These are phyloP conservation scores for Hyposoter didymator DNA, from an alignment of 2,888 invertebrate species.

Conservation along the genomic window DNA sequence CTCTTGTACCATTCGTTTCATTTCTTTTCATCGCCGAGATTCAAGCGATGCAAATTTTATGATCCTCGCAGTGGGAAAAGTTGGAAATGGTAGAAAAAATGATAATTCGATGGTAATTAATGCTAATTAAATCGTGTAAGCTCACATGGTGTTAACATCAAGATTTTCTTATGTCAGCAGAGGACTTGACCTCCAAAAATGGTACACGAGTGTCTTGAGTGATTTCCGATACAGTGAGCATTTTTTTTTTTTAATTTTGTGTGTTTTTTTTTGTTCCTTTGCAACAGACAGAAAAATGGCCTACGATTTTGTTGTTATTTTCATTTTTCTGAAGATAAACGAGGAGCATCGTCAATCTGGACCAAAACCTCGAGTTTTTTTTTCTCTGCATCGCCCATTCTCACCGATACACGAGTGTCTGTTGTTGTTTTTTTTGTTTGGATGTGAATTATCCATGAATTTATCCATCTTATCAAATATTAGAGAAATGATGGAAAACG, in stretches of 20 bases:
- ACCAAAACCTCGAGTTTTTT: background rate
- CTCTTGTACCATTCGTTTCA: background rate
- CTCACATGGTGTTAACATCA: background rate
- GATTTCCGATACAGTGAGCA: conserved; percentile 22
- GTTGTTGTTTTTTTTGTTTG: background rate
- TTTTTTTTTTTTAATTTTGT: conserved; percentile 21
- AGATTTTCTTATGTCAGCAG: background rate
- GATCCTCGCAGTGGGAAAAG: background rate
- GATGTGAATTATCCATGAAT: background rate
- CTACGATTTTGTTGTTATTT: background rate
- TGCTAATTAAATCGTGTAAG: background rate
- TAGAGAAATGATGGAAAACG: background rate
- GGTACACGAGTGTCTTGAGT: conserved; percentile 11
- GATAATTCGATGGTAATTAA: background rate
- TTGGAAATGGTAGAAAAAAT: background rate
- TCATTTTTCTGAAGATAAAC: background rate
- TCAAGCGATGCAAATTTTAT: background rate
- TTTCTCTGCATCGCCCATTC: background rate
- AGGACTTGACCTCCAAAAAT: conserved; percentile 24
- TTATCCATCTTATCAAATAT: background rate
- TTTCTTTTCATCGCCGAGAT: conserved; percentile 5
- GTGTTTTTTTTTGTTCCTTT: conserved; percentile 18
- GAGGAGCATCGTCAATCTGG: conserved; percentile 26
- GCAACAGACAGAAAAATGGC: background rate
- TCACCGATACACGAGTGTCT: background rate